A percentile compares a stretch with the other conserved stretches of the same genome.
These are phyloP conservation scores for Rhea americana DNA, from an alignment of 2,113 vertebrate species.

Conservation along the genomic window DNA sequence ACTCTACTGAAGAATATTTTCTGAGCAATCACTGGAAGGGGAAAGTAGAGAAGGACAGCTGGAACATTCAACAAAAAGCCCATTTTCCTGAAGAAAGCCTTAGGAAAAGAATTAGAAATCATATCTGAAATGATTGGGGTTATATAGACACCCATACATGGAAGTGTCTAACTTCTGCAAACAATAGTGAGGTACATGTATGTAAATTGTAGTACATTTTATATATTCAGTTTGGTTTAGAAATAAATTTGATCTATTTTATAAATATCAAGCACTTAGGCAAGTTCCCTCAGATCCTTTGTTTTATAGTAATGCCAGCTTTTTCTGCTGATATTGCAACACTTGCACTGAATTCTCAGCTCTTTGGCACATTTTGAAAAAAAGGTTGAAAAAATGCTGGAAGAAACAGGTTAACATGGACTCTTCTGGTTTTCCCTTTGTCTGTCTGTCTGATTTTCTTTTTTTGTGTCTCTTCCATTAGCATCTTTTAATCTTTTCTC, in stretches of 20 bases:
- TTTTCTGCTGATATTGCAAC: not conserved
- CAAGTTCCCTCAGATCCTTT: not conserved
- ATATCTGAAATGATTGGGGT: not conserved
- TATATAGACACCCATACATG: not conserved
- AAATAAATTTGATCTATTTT: not conserved
- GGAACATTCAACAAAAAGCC: not conserved
- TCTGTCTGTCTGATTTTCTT: not conserved
- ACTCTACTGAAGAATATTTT: not conserved
- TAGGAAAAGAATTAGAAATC: not conserved
- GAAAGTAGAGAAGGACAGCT: not conserved
- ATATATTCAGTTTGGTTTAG: not conserved
- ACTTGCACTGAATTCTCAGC: not conserved
- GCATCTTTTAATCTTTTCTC: not conserved
- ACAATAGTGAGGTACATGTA: not conserved
- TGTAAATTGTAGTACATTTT: not conserved
- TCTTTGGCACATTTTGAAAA: conserved; percentile 10
- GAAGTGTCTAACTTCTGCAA: not conserved
- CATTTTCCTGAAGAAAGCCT: not conserved
- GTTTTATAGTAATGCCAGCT: not conserved
- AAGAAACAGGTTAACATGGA: not conserved
- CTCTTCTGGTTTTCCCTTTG: not conserved
- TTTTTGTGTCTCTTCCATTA: not conserved
- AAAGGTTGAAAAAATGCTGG: not conserved
- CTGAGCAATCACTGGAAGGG: not conserved
- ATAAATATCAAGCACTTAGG: not conserved